These are phyloP conservation scores for Mesorhabditis spiculigera DNA, from an alignment of 2,888 invertebrate genomes.

Conservation along the genomic window DNA sequence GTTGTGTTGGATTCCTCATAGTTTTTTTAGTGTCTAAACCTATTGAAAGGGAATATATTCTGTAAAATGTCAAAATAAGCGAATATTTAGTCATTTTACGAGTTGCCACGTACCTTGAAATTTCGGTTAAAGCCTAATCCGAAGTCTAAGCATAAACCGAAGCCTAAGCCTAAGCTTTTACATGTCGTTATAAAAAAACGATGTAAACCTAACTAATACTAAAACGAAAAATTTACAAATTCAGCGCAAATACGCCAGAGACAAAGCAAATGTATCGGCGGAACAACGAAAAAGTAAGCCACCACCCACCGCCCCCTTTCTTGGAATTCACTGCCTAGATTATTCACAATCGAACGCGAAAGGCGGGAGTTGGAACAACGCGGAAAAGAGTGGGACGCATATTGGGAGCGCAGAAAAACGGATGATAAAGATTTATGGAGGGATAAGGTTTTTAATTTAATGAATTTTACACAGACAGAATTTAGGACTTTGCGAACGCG, in stretches of 20 bases:
- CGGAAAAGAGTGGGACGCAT: slow-evolving; percentile 35
- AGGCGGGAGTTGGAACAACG: slow-evolving; percentile 35
- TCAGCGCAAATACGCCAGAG: slow-evolving; percentile 8
- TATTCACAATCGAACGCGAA: slow-evolving; percentile 37
- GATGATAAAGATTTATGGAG: slow-evolving; percentile 42
- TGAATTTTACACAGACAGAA: background rate
- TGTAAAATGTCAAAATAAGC: too few species aligned
- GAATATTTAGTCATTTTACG: too few species aligned
- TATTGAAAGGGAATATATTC: too few species aligned
- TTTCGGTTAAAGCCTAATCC: too few species aligned
- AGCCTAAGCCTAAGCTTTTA: too few species aligned
- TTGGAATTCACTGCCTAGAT: slow-evolving; percentile 17
- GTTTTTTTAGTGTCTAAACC: too few species aligned
- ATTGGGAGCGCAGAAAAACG: slow-evolving; percentile 38
- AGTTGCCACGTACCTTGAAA: too few species aligned
- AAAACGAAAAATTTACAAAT: too few species aligned
- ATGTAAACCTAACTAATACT: too few species aligned
- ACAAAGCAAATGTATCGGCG: background rate
- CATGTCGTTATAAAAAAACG: too few species aligned
- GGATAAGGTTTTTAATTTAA: slow-evolving; percentile 26
- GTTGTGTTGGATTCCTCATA: too few species aligned
- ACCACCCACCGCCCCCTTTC: slow-evolving; percentile 8
- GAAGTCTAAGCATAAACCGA: too few species aligned
- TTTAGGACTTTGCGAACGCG: slow-evolving; percentile 46
- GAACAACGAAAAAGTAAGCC: slow-evolving; percentile 10